Percentiles rank a stretch among this genome's conserved stretches.
phyloP scores from a whole-genome alignment of 2,797 vertebrate species.

The Cottoperca gobio region DNA sequence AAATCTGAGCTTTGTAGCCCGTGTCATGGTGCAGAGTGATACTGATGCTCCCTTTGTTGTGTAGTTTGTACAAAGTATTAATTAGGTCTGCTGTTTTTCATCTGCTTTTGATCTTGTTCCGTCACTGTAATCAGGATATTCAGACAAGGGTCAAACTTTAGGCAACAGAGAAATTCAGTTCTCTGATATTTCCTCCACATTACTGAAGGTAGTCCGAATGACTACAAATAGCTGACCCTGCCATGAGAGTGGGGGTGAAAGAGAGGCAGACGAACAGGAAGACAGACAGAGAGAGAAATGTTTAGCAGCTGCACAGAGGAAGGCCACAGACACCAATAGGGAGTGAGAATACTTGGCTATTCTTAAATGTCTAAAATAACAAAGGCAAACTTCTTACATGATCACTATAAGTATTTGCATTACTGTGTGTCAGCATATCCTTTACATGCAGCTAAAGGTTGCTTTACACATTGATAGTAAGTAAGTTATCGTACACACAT shows the following conservation, averaged over 20 bases:
- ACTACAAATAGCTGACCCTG: constrained; percentile 5
- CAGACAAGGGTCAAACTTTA: background rate
- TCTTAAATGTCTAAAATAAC: constrained; percentile 75
- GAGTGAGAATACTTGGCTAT: constrained; percentile 67
- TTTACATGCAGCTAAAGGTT: constrained; percentile 21
- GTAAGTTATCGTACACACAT: no score
- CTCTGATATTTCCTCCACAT: background rate
- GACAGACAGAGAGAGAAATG: constrained; percentile 32
- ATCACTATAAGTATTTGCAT: constrained; percentile 47
- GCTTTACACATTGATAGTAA: no score
- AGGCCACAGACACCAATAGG: constrained; percentile 43
- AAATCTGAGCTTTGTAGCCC: constrained; percentile 1
- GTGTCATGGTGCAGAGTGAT: background rate
- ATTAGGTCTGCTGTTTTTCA: background rate
- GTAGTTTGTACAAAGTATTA: background rate
- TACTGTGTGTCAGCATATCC: constrained; percentile 54
- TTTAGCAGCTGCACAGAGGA: constrained; percentile 65
- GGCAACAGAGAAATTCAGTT: background rate
- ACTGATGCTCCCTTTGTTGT: constrained; percentile 15
- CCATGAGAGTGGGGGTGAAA: constrained; percentile 3
- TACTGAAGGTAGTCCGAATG: background rate
- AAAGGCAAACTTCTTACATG: constrained; percentile 52
- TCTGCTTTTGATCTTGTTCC: constrained; percentile 5
- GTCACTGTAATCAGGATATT: background rate
- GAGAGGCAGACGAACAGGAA: constrained; percentile 4